Conservation (phyloP, 92 coral and sea anemone genomes). For the Blastomussa wellsi region DNA sequence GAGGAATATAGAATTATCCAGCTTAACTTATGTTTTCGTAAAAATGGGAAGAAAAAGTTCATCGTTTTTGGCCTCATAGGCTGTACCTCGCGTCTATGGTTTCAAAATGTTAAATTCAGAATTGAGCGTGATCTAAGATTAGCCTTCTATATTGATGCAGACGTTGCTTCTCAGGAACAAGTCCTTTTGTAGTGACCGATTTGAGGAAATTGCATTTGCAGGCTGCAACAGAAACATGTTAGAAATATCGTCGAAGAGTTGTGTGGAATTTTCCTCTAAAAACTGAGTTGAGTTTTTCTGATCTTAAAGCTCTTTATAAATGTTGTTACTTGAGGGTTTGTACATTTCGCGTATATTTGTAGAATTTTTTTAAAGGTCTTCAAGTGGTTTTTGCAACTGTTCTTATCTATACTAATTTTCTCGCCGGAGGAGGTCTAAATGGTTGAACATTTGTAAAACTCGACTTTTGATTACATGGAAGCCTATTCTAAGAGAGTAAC, state of each 20-base stretch:
- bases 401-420: not conserved
- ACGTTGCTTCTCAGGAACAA: not conserved
- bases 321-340: not conserved
- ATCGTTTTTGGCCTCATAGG: not conserved
- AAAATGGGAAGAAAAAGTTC: not conserved
- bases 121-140: not conserved
- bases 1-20: slow-evolving; percentile 16
- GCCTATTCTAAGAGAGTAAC: not conserved
- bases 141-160: not conserved
- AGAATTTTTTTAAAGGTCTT: not conserved
- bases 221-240: not conserved
- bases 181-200: not conserved
- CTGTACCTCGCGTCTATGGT: not conserved
- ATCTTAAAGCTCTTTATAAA: not conserved
- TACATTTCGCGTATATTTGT: not conserved
- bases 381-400: not conserved
- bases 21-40: slow-evolving; percentile 21
- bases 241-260: not conserved
- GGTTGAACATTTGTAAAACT: not conserved
- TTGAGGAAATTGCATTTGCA: not conserved
- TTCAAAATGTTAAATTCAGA: not conserved
- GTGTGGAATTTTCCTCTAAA: not conserved
- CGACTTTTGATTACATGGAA: not conserved
- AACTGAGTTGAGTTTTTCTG: not conserved
- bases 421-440: not conserved